Evolutionary conservation across 2,113 vertebrate species (phyloP).

Genomic region (Triplophysa rosa): DNA sequence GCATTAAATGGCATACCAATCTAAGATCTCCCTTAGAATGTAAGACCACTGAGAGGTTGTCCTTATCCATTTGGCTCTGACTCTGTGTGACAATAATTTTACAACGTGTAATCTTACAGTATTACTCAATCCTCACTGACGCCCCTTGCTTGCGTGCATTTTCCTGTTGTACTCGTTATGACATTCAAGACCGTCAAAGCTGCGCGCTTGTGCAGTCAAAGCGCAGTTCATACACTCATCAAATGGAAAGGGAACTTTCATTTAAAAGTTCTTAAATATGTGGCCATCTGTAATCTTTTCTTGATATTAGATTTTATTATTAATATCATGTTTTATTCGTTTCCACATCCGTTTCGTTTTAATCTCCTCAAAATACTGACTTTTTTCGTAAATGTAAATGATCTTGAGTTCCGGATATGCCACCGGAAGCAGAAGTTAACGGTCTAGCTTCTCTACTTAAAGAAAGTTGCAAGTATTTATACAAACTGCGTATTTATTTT

Average conservation of each 20-base stretch:
- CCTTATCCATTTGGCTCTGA: slow-evolving; percentile 66
- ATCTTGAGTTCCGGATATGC: too few relatives aligned
- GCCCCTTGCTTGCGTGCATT: not conserved
- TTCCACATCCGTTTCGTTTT: too few relatives aligned
- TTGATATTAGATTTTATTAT: too few relatives aligned
- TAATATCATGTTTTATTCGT: too few relatives aligned
- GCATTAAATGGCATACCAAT: slow-evolving; percentile 62
- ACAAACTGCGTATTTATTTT: not conserved
- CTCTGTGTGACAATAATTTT: not conserved
- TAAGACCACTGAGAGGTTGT: slow-evolving; percentile 73
- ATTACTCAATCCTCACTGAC: not conserved
- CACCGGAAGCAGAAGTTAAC: too few relatives aligned
- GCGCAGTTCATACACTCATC: too few relatives aligned
- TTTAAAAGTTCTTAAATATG: not conserved
- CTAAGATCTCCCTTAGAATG: slow-evolving; percentile 71
- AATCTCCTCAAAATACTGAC: too few relatives aligned
- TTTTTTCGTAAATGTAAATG: too few relatives aligned
- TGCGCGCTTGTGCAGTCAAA: slow-evolving; percentile 12
- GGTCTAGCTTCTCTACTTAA: not conserved
- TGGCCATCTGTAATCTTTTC: too few relatives aligned
- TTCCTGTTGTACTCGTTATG: not conserved
- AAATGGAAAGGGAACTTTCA: not conserved
- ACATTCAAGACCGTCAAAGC: slow-evolving; percentile 29
- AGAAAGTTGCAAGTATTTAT: not conserved
- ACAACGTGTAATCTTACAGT: not conserved